Base-by-base conservation (phyloP, 2,113 vertebrate genomes). In the Lonchura striata region DNA sequence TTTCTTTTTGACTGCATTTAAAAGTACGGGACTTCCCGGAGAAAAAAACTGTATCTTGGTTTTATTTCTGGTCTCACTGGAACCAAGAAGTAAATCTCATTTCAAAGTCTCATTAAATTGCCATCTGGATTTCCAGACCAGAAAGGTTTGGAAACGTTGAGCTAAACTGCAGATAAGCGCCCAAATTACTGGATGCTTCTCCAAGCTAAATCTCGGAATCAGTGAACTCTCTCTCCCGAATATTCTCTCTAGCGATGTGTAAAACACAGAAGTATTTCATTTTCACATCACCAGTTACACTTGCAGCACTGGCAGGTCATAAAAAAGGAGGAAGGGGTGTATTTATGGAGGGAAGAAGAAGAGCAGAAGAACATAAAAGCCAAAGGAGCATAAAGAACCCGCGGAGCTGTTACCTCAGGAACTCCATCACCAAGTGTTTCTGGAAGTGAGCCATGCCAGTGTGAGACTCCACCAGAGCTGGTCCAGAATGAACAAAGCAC, bases 61-160 rank as follows among this genome's bases (percentile, higher is more conserved):
- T 94, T 94, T 89, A 95, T 94, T 96, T 87, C 76, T 84, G 78
- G 50, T 82, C 75, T 94, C 61, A 50, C 66, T 74, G 86, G 94
- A 95, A 95, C 75, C 64, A 82, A 82, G 81, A 31, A 91, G 82
- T 68, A 94, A 95, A 93, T 77, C 76, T 90, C 88, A 82, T 93
- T 96, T 88, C 90, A 88, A 94, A 94, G 82, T 97, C 82, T 93
- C 94, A 95, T 96, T 97, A 97, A 93, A 86, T 92, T 95, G 88
- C 93, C 95, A 96, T 95, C 95, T 95, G 95, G 93, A 92, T 94
- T 92, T 92, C 85, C 92, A 96, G 88, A 95, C 93, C 85, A 88
- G 83, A 96, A 91, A 90, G 63, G 64, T 77, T 93, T 96, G 92
- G 79, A 90, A 95, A 75, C 8, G 13, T 92, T 52, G 63, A 95